These are phyloP conservation scores for Volucella bombylans DNA, from an alignment of 2,888 invertebrate genomes.

Conservation along the genomic window DNA sequence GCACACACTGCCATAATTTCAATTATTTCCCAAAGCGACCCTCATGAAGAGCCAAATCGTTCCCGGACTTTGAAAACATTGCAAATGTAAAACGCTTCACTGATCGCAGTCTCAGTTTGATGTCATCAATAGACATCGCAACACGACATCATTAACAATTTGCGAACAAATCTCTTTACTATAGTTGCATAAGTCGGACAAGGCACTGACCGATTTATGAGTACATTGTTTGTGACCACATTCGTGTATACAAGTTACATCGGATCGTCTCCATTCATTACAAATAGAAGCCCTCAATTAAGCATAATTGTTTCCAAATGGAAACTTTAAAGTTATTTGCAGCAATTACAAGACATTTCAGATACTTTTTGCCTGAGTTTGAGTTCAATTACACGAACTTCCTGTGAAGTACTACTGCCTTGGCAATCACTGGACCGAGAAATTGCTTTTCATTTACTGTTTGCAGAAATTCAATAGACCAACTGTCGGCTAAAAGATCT, in stretches of 20 bases:
- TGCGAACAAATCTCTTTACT: not conserved
- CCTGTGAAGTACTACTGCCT: not conserved
- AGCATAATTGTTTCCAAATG: constrained; percentile 2
- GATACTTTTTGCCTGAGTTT: not conserved
- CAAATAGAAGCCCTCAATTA: not conserved
- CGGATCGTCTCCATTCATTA: not conserved
- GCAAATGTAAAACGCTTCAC: not conserved
- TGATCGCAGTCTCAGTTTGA: constrained; percentile 3
- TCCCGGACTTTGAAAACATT: not conserved
- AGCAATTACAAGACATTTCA: constrained; percentile 10
- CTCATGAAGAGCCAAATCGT: not conserved
- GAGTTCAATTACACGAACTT: constrained; percentile 2
- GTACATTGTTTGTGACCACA: constrained; percentile 8
- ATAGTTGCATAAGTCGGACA: constrained; percentile 13
- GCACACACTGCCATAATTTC: not conserved
- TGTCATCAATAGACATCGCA: constrained; percentile 1
- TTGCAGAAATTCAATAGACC: not conserved
- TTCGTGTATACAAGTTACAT: too few relatives aligned
- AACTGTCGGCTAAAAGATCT: not conserved
- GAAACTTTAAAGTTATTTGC: constrained; percentile 19
- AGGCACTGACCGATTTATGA: constrained; percentile 17
- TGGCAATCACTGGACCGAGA: constrained; percentile 27
- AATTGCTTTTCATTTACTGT: constrained; percentile 13
- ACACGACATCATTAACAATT: not conserved
- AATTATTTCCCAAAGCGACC: not conserved